These are phyloP conservation scores for Megalops atlanticus DNA, from an alignment of 2,113 vertebrate species.

Conservation along the genomic window DNA sequence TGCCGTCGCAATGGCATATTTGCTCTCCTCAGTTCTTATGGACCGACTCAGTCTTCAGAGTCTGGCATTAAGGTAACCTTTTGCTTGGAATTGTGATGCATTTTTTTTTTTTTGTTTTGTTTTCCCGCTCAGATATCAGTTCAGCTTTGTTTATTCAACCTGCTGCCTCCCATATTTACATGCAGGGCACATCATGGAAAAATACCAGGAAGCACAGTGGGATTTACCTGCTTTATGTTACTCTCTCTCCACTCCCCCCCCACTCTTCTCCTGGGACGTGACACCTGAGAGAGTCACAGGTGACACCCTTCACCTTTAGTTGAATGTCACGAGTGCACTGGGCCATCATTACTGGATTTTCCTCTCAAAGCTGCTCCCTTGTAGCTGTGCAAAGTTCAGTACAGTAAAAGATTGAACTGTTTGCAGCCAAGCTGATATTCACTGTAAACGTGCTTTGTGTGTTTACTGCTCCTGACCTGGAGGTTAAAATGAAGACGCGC, in stretches of 20 bases:
- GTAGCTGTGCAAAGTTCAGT: neutral
- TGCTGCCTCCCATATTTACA: slow-evolving; percentile 41
- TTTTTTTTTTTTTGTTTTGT: slow-evolving; percentile 22
- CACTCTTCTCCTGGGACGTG: neutral
- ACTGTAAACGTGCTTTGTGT: slow-evolving; percentile 2
- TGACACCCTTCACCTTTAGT: neutral
- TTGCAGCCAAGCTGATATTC: neutral
- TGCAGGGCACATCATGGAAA: slow-evolving; percentile 47
- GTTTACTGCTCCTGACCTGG: neutral
- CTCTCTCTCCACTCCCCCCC: too few species aligned
- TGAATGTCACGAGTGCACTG: neutral
- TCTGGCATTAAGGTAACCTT: slow-evolving; percentile 29
- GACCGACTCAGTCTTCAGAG: slow-evolving; percentile 23
- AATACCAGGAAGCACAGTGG: slow-evolving; percentile 41
- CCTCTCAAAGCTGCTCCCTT: neutral
- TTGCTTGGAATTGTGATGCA: slow-evolving; percentile 20
- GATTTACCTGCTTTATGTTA: slow-evolving; percentile 41
- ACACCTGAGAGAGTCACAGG: neutral
- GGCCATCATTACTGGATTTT: neutral
- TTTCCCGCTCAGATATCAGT: slow-evolving; percentile 28
- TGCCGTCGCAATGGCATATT: slow-evolving; percentile 42
- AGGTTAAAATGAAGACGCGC: neutral
- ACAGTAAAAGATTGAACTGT: neutral
- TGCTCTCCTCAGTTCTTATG: slow-evolving; percentile 23
- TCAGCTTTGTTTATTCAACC: slow-evolving; percentile 46